Percentiles rank a stretch among this genome's conserved stretches.
phyloP scores from a whole-genome alignment of 1,140 invertebrate species.

The Aphelenchoides fujianensis region DNA sequence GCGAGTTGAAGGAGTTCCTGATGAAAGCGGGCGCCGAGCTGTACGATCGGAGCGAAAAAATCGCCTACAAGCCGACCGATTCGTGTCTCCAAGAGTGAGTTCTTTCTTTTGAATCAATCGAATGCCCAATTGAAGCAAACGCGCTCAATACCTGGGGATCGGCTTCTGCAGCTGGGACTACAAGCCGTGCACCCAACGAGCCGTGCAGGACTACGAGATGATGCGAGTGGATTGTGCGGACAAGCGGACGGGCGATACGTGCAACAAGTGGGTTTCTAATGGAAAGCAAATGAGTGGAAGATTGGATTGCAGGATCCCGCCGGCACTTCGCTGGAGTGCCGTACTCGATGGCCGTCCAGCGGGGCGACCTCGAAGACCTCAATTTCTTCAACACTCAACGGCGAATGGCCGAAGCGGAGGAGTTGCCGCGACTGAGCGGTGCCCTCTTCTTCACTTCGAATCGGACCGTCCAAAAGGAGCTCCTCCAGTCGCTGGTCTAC shows the following conservation, averaged over 20 bases:
- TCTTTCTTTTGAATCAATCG: too few relatives aligned
- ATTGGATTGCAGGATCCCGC: neutral
- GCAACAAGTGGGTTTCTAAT: neutral
- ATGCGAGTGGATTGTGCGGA: neutral
- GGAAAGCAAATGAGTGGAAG: neutral
- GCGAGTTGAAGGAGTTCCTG: neutral
- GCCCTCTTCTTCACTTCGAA: neutral
- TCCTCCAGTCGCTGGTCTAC: neutral
- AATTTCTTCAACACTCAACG: slow-evolving; percentile 16
- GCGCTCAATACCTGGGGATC: neutral
- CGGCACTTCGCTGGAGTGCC: neutral
- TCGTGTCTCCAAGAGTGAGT: neutral
- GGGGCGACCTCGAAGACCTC: slow-evolving; percentile 4
- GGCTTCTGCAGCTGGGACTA: slow-evolving; percentile 10
- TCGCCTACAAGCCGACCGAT: neutral
- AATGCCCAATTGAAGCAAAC: neutral
- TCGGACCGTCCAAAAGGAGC: neutral
- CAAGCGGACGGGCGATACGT: neutral
- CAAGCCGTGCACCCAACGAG: neutral
- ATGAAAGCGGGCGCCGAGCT: neutral
- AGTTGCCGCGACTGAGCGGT: neutral
- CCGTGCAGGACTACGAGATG: neutral
- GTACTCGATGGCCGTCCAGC: neutral
- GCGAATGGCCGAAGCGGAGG: neutral
- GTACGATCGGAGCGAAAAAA: neutral